Percentiles rank a stretch among this genome's conserved stretches.
Evolutionary conservation across 1,140 invertebrate species (phyloP).

Genomic region (Drosophila micromelanica): DNA sequence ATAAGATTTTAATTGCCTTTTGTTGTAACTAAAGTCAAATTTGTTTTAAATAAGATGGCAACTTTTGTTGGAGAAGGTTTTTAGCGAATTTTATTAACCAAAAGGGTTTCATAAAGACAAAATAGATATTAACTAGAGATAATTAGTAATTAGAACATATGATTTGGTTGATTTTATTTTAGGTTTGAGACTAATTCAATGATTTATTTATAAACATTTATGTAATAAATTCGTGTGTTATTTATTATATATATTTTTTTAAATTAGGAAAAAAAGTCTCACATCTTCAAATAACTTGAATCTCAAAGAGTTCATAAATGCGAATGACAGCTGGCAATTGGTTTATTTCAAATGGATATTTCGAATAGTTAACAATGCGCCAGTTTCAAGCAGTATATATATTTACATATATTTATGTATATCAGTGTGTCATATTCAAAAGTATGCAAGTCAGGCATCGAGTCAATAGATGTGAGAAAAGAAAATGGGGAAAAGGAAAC

Average conservation of each 20-base stretch:
- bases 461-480: neutral
- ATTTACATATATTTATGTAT: neutral
- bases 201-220: too few relatives aligned
- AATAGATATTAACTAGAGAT: too few relatives aligned
- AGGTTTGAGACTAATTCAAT: too few relatives aligned
- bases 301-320: neutral
- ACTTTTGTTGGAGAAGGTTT: too few relatives aligned
- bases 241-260: too few relatives aligned
- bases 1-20: conserved; percentile 5
- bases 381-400: neutral
- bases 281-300: neutral
- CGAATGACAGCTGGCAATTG: conserved; percentile 5
- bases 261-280: too few relatives aligned
- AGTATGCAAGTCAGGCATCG: conserved; percentile 9
- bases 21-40: neutral
- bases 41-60: too few relatives aligned
- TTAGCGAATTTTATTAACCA: too few relatives aligned
- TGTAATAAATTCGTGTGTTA: too few relatives aligned
- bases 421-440: conserved; percentile 6
- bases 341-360: neutral
- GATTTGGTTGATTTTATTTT: too few relatives aligned
- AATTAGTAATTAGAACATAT: too few relatives aligned
- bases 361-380: conserved; percentile 9
- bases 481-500: conserved; percentile 17
- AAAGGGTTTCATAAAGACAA: too few relatives aligned